Percentiles rank a stretch among this genome's conserved stretches.
Evolutionary conservation across 1,140 invertebrate species (phyloP).

Genomic region (Luehdorfia chinensis): DNA sequence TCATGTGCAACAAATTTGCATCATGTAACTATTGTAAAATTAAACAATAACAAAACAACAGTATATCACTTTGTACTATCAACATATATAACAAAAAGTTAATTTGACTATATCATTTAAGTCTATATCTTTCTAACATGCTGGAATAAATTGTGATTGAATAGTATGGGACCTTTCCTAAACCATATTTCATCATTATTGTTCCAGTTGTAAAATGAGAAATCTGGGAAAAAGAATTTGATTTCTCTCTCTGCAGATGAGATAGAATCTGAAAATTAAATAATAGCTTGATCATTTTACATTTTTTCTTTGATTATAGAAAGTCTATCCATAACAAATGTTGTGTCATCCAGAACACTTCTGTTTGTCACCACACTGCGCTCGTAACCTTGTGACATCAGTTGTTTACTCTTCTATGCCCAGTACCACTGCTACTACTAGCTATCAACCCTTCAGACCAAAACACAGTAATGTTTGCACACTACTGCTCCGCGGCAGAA

Average conservation of each 20-base stretch:
- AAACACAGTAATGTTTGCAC: no score
- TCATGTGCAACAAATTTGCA: not conserved
- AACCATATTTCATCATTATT: conserved; percentile 44
- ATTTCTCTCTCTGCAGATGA: conserved; percentile 88
- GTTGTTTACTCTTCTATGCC: no score
- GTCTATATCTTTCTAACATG: conserved; percentile 56
- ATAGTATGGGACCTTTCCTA: conserved; percentile 62
- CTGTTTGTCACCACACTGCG: no score
- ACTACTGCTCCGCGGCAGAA: no score
- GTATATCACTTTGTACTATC: conserved; percentile 4
- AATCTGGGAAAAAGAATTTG: conserved; percentile 89
- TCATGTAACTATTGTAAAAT: not conserved
- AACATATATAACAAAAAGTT: conserved; percentile 13
- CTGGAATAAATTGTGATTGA: conserved; percentile 58
- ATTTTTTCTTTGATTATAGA: not conserved
- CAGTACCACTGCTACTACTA: no score
- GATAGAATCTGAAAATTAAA: conserved; percentile 83
- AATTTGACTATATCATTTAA: not conserved
- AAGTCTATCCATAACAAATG: no score
- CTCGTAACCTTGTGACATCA: no score
- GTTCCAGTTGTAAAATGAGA: conserved; percentile 76
- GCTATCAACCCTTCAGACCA: no score
- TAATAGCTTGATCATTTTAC: not conserved
- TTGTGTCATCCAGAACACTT: no score
- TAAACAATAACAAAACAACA: conserved; percentile 1